Percentiles rank a stretch among this genome's conserved stretches.
These are phyloP conservation scores for Oxyura jamaicensis DNA, from an alignment of 2,113 vertebrate species.

Conservation along the genomic window DNA sequence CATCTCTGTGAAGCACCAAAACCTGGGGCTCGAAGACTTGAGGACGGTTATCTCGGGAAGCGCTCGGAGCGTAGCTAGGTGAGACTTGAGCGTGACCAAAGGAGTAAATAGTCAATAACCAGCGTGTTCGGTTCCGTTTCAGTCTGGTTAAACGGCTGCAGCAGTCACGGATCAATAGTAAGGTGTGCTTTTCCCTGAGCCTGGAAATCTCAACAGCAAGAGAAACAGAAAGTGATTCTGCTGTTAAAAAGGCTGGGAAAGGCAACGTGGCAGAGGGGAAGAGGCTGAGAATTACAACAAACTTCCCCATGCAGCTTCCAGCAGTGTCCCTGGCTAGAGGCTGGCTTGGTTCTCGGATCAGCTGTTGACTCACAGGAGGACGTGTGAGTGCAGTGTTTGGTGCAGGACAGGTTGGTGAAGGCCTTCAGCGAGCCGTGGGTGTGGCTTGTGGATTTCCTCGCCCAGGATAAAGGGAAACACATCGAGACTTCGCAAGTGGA, in stretches of 20 bases:
- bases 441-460: neutral
- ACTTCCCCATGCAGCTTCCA: neutral
- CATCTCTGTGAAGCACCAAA: neutral
- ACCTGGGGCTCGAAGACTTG: neutral
- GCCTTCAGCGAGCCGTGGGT: rapidly evolving
- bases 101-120: neutral
- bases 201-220: neutral
- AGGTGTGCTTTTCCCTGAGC: rapidly evolving
- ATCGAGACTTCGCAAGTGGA: neutral
- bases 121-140: neutral
- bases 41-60: neutral
- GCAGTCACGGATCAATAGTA: neutral
- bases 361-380: neutral
- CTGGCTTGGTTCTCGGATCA: neutral
- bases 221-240: neutral
- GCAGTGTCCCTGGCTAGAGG: neutral
- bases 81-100: neutral
- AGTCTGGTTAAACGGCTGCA: neutral
- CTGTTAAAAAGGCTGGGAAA: neutral
- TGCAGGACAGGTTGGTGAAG: neutral
- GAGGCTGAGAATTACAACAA: neutral
- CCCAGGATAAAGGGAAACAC: neutral
- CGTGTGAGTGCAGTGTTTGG: neutral
- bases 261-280: neutral
- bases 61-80: neutral